Evolutionary conservation across 2,797 vertebrate species (phyloP).

Genomic region (Halcyon smyrnensis): DNA sequence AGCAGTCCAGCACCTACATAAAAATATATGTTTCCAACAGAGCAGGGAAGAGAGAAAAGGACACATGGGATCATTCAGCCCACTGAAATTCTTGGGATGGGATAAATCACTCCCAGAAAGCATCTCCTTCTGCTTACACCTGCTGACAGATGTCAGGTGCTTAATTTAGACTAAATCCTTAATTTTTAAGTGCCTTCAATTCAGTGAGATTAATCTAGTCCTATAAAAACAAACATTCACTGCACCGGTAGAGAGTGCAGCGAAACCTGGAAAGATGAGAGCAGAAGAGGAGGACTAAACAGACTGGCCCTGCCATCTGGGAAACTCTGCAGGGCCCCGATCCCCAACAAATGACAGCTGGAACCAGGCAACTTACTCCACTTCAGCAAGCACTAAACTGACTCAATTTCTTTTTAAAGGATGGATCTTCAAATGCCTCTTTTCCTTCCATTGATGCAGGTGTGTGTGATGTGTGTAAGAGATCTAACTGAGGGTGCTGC

Average conservation of each 20-base stretch:
- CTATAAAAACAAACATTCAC: background rate
- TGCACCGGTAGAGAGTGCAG: background rate
- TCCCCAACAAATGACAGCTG: conserved; percentile 52
- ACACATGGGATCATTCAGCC: background rate
- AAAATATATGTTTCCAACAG: background rate
- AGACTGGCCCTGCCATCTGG: conserved; percentile 42
- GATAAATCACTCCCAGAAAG: background rate
- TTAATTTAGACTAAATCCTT: background rate
- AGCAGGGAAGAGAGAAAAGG: background rate
- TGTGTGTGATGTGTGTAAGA: conserved; percentile 67
- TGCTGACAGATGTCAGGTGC: background rate
- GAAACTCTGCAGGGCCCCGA: conserved; percentile 21
- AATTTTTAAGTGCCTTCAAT: background rate
- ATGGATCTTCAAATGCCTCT: conserved; percentile 56
- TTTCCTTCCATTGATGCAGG: conserved; percentile 57
- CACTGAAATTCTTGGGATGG: background rate
- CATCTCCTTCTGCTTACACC: background rate
- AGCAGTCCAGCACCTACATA: background rate
- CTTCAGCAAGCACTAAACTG: conserved; percentile 66
- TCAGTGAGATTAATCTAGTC: background rate
- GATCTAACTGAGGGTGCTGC: conserved; percentile 61
- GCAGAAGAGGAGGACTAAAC: background rate
- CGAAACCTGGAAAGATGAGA: background rate
- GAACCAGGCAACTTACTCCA: conserved; percentile 60
- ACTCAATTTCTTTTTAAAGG: conserved; percentile 51